Evolutionary conservation across 2,888 invertebrate genomes (phyloP).

Genomic region (Nomada ruficornis): DNA sequence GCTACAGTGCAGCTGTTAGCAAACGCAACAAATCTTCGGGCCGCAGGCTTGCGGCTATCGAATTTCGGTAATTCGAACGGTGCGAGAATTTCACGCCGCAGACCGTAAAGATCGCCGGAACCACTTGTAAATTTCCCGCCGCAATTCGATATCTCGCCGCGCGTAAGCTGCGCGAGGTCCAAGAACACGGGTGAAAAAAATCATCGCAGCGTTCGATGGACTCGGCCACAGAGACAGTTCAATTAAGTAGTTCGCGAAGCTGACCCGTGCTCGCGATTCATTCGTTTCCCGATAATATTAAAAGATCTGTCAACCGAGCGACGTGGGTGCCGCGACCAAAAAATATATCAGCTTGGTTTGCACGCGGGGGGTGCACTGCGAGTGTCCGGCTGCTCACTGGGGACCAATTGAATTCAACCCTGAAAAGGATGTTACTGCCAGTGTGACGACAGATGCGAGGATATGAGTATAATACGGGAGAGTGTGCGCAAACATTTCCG

Average conservation of each 20-base stretch:
- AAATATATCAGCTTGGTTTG: slow-evolving; percentile 33
- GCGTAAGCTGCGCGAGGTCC: background rate
- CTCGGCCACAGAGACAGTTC: background rate
- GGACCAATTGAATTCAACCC: slow-evolving; percentile 74
- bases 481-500: background rate
- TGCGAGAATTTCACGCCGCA: slow-evolving; percentile 44
- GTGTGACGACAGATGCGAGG: slow-evolving; percentile 69
- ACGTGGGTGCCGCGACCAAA: slow-evolving; percentile 24
- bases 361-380: slow-evolving; percentile 38
- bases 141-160: background rate
- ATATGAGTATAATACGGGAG: slow-evolving; percentile 16
- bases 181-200: background rate
- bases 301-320: slow-evolving; percentile 56
- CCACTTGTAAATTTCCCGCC: slow-evolving; percentile 44
- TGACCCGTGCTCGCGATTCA: slow-evolving; percentile 58
- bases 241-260: slow-evolving; percentile 35
- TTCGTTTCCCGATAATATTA: slow-evolving; percentile 70
- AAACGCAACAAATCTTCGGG: slow-evolving; percentile 46
- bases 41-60: slow-evolving; percentile 52
- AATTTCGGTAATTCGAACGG: slow-evolving; percentile 50
- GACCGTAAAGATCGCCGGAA: slow-evolving; percentile 38
- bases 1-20: slow-evolving; percentile 27
- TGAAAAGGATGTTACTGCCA: slow-evolving; percentile 65
- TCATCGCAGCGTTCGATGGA: background rate
- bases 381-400: slow-evolving; percentile 10